These are phyloP conservation scores for Simalia tracyae DNA, from an alignment of 2,797 vertebrate species.

Conservation along the genomic window DNA sequence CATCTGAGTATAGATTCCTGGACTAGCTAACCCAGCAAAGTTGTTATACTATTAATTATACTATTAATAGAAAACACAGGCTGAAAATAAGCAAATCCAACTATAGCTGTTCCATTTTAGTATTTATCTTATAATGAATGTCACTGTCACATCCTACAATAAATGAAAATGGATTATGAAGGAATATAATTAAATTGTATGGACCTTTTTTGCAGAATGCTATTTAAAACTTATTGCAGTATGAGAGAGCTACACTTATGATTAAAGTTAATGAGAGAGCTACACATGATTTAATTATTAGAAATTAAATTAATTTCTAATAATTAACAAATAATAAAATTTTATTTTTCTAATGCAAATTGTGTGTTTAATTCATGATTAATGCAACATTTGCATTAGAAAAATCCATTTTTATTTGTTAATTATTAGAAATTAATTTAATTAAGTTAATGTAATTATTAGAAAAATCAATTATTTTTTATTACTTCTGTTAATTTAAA, in stretches of 20 bases:
- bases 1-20: neutral
- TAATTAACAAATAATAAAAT: no score
- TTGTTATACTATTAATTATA: neutral
- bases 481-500: no score
- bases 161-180: neutral
- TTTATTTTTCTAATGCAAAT: no score
- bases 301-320: no score
- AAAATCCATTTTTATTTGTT: no score
- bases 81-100: neutral
- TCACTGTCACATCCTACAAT: neutral
- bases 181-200: neutral
- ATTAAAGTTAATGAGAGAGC: no score
- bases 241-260: neutral
- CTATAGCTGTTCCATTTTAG: neutral
- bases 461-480: no score
- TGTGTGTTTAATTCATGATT: no score
- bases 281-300: no score
- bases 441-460: no score
- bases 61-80: neutral
- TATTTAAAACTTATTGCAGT: conserved; percentile 12
- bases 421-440: no score
- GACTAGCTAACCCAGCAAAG: neutral
- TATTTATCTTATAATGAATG: neutral
- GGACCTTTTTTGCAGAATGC: neutral
- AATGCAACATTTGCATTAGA: neutral